Evolutionary conservation across 1,140 invertebrate genomes (phyloP).

Genomic region (Drosophila arizonae): DNA sequence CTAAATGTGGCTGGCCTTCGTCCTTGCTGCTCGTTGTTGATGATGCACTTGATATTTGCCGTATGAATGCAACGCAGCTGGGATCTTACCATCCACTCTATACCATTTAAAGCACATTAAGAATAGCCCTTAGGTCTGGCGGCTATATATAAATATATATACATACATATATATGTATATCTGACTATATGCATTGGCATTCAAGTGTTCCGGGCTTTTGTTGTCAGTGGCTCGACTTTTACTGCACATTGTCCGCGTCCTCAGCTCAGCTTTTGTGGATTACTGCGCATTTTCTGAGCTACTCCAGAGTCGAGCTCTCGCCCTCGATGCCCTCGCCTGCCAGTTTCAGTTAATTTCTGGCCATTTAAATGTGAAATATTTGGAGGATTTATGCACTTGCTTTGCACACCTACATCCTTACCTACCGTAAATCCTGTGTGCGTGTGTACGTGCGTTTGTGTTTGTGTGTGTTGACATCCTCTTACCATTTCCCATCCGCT

Average conservation of each 20-base stretch:
- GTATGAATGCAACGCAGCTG: constrained; percentile 63
- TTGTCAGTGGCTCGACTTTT: constrained; percentile 69
- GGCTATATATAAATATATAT: neutral
- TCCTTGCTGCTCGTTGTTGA: constrained; percentile 55
- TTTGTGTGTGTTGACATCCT: constrained; percentile 7
- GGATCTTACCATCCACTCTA: constrained; percentile 2
- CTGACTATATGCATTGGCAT: constrained; percentile 11
- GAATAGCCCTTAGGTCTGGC: constrained; percentile 32
- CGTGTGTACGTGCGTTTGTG: neutral
- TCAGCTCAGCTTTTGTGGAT: constrained; percentile 67
- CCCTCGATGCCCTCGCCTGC: constrained; percentile 13
- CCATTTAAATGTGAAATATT: constrained; percentile 78
- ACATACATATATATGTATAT: neutral
- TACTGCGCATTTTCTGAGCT: constrained; percentile 61
- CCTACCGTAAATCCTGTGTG: constrained; percentile 12
- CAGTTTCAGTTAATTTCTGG: constrained; percentile 63
- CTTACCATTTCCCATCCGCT: constrained; percentile 1
- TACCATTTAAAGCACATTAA: constrained; percentile 76
- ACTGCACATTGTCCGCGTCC: constrained; percentile 51
- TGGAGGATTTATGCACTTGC: constrained; percentile 57
- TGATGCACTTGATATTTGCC: constrained; percentile 77
- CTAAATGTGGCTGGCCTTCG: constrained; percentile 59
- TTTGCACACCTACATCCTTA: constrained; percentile 3
- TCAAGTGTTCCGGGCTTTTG: constrained; percentile 64
- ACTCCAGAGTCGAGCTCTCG: neutral